These are phyloP conservation scores for Operophtera brumata DNA, from an alignment of 2,888 invertebrate species.

Conservation along the genomic window DNA sequence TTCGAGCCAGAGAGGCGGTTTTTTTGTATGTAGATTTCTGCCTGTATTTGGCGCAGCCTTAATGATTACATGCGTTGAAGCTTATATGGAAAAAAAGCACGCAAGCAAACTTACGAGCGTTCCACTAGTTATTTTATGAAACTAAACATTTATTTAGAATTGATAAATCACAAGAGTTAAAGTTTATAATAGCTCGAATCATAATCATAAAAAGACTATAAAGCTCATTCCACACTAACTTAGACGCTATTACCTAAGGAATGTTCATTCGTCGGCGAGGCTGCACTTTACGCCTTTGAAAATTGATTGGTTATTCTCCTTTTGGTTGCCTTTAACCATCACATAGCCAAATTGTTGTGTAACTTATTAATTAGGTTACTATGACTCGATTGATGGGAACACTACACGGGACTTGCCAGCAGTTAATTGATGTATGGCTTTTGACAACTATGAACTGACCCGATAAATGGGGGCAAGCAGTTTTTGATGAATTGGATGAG, in stretches of 20 bases:
- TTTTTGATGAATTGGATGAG: constrained; percentile 43
- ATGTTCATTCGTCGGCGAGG: constrained; percentile 55
- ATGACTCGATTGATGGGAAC: constrained; percentile 31
- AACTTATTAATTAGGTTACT: constrained; percentile 51
- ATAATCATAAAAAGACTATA: constrained; percentile 6
- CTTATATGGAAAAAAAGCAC: no score
- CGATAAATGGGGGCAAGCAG: constrained; percentile 40
- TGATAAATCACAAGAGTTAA: no score
- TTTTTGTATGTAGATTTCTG: no score
- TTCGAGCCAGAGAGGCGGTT: no score
- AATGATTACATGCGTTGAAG: no score
- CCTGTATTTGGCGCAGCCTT: no score
- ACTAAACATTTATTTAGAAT: no score
- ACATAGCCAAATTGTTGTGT: constrained; percentile 52
- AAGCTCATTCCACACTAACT: constrained; percentile 43
- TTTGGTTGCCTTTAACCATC: constrained; percentile 57
- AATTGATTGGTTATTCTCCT: constrained; percentile 62
- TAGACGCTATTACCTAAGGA: constrained; percentile 52
- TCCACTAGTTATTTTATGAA: no score
- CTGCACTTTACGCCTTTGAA: constrained; percentile 63
- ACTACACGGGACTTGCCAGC: constrained; percentile 32
- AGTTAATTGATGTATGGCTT: constrained; percentile 46
- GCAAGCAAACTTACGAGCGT: no score
- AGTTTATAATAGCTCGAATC: no score
- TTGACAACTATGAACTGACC: constrained; percentile 42